Evolutionary conservation across 2,113 vertebrate species (phyloP).

Genomic region (Phylloscopus trochiloides): DNA sequence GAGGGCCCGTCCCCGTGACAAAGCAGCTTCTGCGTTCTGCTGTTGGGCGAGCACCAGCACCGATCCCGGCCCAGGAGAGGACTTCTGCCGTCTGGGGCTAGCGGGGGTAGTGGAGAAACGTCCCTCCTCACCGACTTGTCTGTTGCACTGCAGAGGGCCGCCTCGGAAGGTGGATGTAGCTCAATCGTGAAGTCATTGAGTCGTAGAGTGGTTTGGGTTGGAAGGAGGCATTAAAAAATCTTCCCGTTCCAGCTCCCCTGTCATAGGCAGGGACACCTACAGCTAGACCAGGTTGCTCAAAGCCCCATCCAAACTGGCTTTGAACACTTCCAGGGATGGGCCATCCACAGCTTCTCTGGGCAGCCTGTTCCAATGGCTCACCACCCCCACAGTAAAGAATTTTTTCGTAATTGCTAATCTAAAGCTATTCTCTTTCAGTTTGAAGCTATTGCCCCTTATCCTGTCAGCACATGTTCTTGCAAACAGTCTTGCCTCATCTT

Average conservation of each 20-base stretch:
- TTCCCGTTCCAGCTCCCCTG: background rate
- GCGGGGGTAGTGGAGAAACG: background rate
- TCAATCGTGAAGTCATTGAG: background rate
- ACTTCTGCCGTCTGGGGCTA: fast-evolving
- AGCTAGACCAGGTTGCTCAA: background rate
- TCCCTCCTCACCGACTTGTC: too few relatives aligned
- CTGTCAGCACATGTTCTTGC: background rate
- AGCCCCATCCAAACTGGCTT: fast-evolving
- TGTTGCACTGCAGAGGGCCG: background rate
- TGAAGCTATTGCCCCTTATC: background rate
- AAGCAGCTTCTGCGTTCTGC: background rate
- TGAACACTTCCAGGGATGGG: background rate
- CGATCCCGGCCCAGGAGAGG: background rate
- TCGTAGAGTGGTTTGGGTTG: background rate
- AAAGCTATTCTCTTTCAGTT: background rate
- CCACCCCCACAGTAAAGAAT: background rate
- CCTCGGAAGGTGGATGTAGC: background rate
- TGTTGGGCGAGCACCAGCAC: background rate
- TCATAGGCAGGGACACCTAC: background rate
- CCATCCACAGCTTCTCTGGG: background rate
- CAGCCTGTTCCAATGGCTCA: background rate
- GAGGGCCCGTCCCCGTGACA: background rate
- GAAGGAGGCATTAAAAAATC: background rate
- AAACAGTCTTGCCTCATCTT: background rate
- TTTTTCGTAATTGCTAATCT: background rate